A percentile compares a stretch with the other conserved stretches of the same genome.
Evolutionary conservation across 2,888 invertebrate genomes (phyloP).

Genomic region (Platypus cylindrus): DNA sequence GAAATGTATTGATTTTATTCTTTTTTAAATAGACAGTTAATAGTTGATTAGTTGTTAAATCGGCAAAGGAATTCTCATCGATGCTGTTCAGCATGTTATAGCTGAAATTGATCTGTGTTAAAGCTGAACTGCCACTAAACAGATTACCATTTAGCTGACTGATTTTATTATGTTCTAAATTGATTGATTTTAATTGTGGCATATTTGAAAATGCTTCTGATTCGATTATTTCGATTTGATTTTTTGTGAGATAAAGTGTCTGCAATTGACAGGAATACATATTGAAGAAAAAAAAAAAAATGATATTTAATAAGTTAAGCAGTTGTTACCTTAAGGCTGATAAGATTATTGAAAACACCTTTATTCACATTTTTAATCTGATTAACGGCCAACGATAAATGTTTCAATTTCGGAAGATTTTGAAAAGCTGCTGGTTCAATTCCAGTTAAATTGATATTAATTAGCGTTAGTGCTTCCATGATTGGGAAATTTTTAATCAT

Average conservation of each 20-base stretch:
- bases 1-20: conserved; percentile 17
- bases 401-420: conserved; percentile 19
- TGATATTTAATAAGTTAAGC: not conserved
- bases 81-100: conserved; percentile 19
- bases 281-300: not conserved
- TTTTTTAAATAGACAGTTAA: conserved; percentile 17
- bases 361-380: conserved; percentile 17
- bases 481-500: conserved; percentile 22
- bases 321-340: conserved; percentile 8
- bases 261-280: conserved; percentile 9
- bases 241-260: conserved; percentile 22
- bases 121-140: conserved; percentile 16
- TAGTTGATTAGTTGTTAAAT: conserved; percentile 12
- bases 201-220: conserved; percentile 20
- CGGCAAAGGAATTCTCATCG: conserved; percentile 13
- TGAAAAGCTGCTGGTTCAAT: conserved; percentile 22
- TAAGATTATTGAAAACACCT: conserved; percentile 20
- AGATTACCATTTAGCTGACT: conserved; percentile 17
- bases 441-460: conserved; percentile 20
- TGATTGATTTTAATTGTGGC: conserved; percentile 18
- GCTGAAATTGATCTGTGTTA: conserved; percentile 20
- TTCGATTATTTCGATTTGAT: conserved; percentile 20
- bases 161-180: conserved; percentile 23
- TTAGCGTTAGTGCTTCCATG: conserved; percentile 19
- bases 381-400: conserved; percentile 23